Evolutionary conservation across 2,888 invertebrate genomes (phyloP).

Genomic region (Callosobruchus maculatus): DNA sequence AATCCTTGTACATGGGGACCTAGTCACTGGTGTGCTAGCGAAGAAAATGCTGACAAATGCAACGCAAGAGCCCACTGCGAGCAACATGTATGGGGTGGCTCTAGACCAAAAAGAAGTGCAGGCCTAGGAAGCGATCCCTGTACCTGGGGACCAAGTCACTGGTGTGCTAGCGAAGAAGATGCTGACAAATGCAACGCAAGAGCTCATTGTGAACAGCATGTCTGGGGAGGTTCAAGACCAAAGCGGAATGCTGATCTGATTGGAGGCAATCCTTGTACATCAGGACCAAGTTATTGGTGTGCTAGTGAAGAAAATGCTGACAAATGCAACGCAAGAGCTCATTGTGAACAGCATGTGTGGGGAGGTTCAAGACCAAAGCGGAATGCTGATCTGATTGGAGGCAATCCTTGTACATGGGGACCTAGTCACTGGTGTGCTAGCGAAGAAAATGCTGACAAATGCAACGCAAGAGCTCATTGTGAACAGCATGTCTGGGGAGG

Average conservation of each 20-base stretch:
- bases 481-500: slow-evolving; percentile 16
- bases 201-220: not conserved
- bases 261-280: slow-evolving; percentile 37
- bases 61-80: not conserved
- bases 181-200: slow-evolving; percentile 44
- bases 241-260: slow-evolving; percentile 4
- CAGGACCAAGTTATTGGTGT: slow-evolving; percentile 69
- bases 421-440: not conserved
- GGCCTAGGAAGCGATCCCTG: not conserved
- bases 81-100: not conserved
- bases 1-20: not conserved
- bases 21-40: not conserved
- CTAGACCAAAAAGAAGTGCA: not conserved
- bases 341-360: not conserved
- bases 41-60: not conserved
- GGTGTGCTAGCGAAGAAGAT: slow-evolving; percentile 59
- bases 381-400: not conserved
- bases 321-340: slow-evolving; percentile 49
- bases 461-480: not conserved
- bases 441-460: not conserved
- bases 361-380: not conserved
- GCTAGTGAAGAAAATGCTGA: slow-evolving; percentile 49
- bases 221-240: not conserved
- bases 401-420: not conserved
- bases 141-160: slow-evolving; percentile 56